Conservation (phyloP, 2,113 vertebrate genomes). For the Actenoides lindsayi region DNA sequence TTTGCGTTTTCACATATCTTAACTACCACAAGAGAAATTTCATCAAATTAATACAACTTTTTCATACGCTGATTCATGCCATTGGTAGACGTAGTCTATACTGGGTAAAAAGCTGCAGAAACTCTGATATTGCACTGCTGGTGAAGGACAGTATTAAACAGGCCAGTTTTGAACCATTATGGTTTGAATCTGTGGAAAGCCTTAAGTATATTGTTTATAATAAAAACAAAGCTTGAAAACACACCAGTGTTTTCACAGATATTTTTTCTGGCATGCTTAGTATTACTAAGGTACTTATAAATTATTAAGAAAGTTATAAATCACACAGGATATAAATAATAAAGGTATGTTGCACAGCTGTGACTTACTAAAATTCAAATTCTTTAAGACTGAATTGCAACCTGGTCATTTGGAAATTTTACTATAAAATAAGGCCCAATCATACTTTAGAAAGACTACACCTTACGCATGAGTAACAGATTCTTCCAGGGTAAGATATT, state of each 20-base stretch:
- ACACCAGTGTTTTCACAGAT: too few species aligned
- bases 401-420: background rate
- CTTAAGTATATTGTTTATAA: background rate
- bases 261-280: background rate
- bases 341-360: background rate
- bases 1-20: background rate
- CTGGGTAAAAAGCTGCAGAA: background rate
- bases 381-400: background rate
- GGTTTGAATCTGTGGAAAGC: background rate
- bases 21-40: background rate
- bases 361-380: background rate
- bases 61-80: background rate
- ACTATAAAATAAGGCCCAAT: background rate
- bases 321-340: background rate
- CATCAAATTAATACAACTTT: background rate
- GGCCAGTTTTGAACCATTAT: background rate
- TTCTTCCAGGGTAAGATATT: background rate
- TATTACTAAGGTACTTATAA: background rate
- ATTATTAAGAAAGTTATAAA: background rate
- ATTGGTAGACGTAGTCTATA: too few species aligned
- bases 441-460: background rate
- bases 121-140: background rate
- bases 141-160: background rate
- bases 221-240: background rate
- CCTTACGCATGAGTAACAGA: background rate